phyloP scores from a whole-genome alignment of 2,113 vertebrate species.

The Stictonetta naevosa region DNA sequence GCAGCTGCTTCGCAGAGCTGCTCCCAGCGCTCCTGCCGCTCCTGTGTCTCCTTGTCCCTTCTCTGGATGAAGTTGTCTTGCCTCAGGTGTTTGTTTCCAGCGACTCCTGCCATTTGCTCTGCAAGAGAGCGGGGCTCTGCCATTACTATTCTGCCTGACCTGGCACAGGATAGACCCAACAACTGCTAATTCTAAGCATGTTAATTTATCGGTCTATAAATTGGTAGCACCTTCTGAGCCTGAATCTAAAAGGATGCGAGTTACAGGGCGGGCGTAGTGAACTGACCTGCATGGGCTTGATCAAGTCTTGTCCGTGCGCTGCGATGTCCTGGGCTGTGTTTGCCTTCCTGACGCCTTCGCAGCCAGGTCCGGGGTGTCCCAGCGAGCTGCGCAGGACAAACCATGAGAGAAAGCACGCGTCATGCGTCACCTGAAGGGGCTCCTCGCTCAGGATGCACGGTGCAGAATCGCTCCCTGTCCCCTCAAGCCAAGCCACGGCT shows the following conservation, averaged over 20 bases:
- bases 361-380: not conserved
- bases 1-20: not conserved
- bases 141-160: not conserved
- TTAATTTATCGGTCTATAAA: fast-evolving
- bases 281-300: no score
- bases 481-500: no score
- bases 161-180: fast-evolving
- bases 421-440: not conserved
- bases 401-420: fast-evolving
- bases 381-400: not conserved
- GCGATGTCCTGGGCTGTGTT: not conserved
- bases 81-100: not conserved
- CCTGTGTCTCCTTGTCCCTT: not conserved
- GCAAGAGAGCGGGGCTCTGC: not conserved
- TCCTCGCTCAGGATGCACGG: fast-evolving
- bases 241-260: fast-evolving
- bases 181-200: fast-evolving
- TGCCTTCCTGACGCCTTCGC: fast-evolving
- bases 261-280: not conserved
- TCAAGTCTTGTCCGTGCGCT: fast-evolving
- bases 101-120: fast-evolving
- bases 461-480: fast-evolving
- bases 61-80: not conserved
- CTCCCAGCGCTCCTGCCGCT: not conserved
- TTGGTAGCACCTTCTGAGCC: not conserved